Evolutionary conservation across 1,140 invertebrate genomes (phyloP).

Genomic region (Araneus ventricosus): DNA sequence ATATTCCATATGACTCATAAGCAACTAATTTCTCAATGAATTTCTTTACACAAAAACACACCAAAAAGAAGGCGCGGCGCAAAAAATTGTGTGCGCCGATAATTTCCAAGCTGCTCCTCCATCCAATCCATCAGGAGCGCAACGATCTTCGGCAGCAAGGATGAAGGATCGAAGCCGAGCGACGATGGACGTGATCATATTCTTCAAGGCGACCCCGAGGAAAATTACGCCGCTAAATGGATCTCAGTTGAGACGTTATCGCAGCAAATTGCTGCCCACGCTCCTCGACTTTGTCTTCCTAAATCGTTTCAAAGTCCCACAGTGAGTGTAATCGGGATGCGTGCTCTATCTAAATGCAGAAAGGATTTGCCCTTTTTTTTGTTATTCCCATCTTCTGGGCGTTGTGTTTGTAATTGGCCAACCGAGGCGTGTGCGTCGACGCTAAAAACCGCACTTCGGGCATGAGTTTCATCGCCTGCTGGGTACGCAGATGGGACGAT

Average conservation of each 20-base stretch:
- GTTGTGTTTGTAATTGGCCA: slow-evolving; percentile 10
- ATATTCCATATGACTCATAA: too few species aligned
- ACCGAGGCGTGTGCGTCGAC: slow-evolving; percentile 30
- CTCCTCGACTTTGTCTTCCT: slow-evolving; percentile 3
- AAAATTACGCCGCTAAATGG: slow-evolving; percentile 46
- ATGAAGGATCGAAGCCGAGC: slow-evolving; percentile 26
- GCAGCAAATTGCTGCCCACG: slow-evolving; percentile 65
- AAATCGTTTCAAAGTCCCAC: slow-evolving; percentile 10
- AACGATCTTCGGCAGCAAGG: slow-evolving; percentile 7
- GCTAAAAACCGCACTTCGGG: slow-evolving; percentile 51
- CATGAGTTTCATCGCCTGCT: slow-evolving; percentile 55
- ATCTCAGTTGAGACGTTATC: slow-evolving; percentile 41
- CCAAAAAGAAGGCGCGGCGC: neutral
- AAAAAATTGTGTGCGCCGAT: neutral
- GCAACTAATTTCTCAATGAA: too few species aligned
- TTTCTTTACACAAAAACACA: neutral
- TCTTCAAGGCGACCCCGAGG: neutral
- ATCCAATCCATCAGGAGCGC: slow-evolving; percentile 38
- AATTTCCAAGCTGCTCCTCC: slow-evolving; percentile 17
- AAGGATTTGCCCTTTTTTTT: neutral
- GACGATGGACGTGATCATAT: slow-evolving; percentile 28
- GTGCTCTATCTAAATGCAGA: slow-evolving; percentile 1
- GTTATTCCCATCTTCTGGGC: neutral
- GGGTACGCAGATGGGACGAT: neutral
- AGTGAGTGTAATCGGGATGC: slow-evolving; percentile 5